Base-by-base conservation (phyloP, 2,113 vertebrate genomes). In the Hiodon tergisus region DNA sequence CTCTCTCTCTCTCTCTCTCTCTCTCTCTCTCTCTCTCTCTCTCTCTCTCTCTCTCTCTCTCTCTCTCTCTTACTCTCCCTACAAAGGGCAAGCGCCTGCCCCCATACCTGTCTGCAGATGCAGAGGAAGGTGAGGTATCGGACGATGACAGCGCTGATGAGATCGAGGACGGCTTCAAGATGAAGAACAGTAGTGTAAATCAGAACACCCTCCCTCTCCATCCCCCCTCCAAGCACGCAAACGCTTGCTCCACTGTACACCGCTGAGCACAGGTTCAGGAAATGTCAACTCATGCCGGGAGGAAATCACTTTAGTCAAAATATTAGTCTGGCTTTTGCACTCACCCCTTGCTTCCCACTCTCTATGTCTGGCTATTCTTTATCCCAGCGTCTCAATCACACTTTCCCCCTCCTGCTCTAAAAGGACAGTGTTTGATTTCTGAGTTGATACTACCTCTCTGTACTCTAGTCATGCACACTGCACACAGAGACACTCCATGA, bases 141-240 rank as follows among this genome's bases (percentile, higher is more conserved):
- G 97, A 98, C 54, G 97, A 99, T 80, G 97, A 99, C 80, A 98
- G 96, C 0, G 97, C 97, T 5, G 96, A 99, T 85, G 97, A 99
- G 84, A 97, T 98, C 51, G 96, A 99, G 87, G 97, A 99, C 0
- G 96, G 98, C 77, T 99, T 96, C 91, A 99, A 98, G 77, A 87
- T 99, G 47, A 96, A 94, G 79, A 83, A 90, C 78, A 94, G 89
- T 77, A 94, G 91, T 76, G 96, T 98, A 90, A 86, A 92, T 87
- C 48, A 77, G 79, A 60, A 3, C 75, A 54, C 50, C 53, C 2
- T 13, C 67, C 53, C 4, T 51, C 11, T 65, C 53, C 48, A 0
- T 58, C 63, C n/a, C 31, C 48, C 17, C 54, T 13, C 58, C 57
- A 70, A 31, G n/a, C 59, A 66, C 60, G 72, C 60, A 75, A 60